Base-by-base conservation (phyloP, 1,140 invertebrate genomes). In the Sesamia nonagrioides region DNA sequence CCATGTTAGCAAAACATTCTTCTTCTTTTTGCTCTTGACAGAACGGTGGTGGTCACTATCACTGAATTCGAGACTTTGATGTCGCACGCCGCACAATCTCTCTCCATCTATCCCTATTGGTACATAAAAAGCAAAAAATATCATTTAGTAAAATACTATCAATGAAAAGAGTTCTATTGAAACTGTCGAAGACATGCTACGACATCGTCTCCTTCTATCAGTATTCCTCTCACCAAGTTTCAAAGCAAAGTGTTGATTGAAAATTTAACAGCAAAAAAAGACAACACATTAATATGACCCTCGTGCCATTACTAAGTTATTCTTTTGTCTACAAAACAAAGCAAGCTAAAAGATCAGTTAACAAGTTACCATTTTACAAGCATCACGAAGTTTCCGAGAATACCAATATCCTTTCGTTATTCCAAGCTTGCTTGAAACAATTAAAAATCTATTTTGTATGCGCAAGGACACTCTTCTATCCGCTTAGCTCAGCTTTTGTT, bases 381-480 rank as follows among this genome's bases (percentile, higher is more conserved):
- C 76, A 78, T 79, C 63, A 61, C 71, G 54, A 74, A 69, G 71
- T 84, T 87, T 88, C 84, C 72, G 79, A 82, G 88, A 91, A 92
- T 89, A 89, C 84, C 77, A 89, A 91, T 87, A 72, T 78, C 71
- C 78, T 75, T 88, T 90, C 84, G 85, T 89, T 89, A 93, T 93
- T 90, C 90, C 56, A 82, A 79, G 81, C 79, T 72, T 74, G 68
- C 48, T 48, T 56, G 21, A 61, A 87, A 89, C 90, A 92, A 93
- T 93, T 93, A 93, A 93, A 92, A 92, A 88, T 89, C 88, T 87
- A 85, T 85, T 93, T 78, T 80, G 90, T 91, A 93, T 93, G 86
- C 91, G 78, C 71, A 60, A 56, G 72, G 76, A 79, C 77, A 83
- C 83, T 79, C 82, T 68, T 71, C 82, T 86, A 88, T 90, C 82